phyloP scores from a whole-genome alignment of 2,113 vertebrate species.

The Channa argus region DNA sequence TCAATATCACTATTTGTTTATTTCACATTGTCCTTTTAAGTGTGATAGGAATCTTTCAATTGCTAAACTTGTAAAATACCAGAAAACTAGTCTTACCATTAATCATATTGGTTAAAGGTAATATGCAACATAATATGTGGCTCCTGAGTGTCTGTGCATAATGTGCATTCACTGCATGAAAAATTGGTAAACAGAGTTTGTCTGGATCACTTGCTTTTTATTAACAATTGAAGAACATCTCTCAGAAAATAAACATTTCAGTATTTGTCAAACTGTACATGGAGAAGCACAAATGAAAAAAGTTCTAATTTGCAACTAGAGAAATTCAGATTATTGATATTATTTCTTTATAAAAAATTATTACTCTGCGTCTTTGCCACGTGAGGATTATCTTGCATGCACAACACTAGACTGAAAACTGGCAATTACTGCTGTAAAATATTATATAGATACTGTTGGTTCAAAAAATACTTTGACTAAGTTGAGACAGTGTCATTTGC shows the following conservation, averaged over 20 bases:
- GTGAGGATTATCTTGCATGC: neutral
- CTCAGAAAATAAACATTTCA: conserved; percentile 53
- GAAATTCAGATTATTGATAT: neutral
- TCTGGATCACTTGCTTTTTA: conserved; percentile 42
- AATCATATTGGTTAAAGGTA: too few species aligned
- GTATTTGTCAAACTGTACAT: conserved; percentile 58
- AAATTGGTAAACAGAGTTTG: neutral
- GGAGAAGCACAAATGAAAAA: conserved; percentile 36
- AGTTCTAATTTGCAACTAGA: conserved; percentile 1
- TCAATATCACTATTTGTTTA: too few species aligned
- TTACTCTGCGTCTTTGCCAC: conserved; percentile 4
- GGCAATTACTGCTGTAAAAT: conserved; percentile 13
- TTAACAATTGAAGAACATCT: conserved; percentile 44
- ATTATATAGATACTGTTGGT: conserved; percentile 23
- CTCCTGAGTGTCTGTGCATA: too few species aligned
- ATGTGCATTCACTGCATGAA: neutral
- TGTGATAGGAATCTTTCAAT: too few species aligned
- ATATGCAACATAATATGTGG: too few species aligned
- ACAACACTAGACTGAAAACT: neutral
- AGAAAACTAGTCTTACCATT: too few species aligned
- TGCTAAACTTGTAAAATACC: too few species aligned
- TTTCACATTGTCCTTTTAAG: too few species aligned
- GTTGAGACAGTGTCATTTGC: neutral
- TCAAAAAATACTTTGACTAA: neutral
- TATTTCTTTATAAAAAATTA: conserved; percentile 25